A percentile compares a stretch with the other conserved stretches of the same genome.
Conservation (phyloP, 1,140 invertebrate species). For the Macrobrachium rosenbergii region DNA sequence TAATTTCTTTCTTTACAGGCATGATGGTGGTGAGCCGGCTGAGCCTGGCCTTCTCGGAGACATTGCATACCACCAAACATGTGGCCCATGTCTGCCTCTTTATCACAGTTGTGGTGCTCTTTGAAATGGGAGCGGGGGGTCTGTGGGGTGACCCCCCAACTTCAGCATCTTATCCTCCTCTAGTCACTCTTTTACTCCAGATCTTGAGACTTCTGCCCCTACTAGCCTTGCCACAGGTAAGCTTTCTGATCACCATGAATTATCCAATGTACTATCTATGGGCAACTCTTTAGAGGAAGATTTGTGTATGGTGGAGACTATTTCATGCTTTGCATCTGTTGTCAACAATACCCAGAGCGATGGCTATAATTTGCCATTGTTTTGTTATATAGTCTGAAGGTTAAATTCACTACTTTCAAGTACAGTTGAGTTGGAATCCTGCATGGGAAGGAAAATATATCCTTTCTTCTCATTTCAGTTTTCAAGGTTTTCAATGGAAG, state of each 20-base stretch:
- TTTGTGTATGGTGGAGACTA: no score
- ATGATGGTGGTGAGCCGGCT: conserved; percentile 55
- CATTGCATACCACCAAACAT: conserved; percentile 51
- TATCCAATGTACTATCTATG: neutral
- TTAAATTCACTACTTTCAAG: no score
- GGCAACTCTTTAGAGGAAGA: no score
- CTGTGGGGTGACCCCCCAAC: conserved; percentile 50
- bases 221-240: conserved; percentile 50
- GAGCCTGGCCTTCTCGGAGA: conserved; percentile 56
- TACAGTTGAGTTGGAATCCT: no score
- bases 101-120: conserved; percentile 44
- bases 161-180: conserved; percentile 50
- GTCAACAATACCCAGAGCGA: no score
- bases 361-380: no score
- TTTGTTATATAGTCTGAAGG: no score
- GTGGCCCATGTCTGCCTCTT: conserved; percentile 57
- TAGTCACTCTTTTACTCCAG: conserved; percentile 55
- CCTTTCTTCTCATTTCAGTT: no score
- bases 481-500: no score
- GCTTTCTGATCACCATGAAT: neutral
- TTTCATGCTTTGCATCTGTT: no score
- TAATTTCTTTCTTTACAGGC: conserved; percentile 33
- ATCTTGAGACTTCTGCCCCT: conserved; percentile 45
- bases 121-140: conserved; percentile 49
- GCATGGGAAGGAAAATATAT: no score